Evolutionary conservation across 2,888 invertebrate species (phyloP).

Genomic region (Cheilosia pagana): DNA sequence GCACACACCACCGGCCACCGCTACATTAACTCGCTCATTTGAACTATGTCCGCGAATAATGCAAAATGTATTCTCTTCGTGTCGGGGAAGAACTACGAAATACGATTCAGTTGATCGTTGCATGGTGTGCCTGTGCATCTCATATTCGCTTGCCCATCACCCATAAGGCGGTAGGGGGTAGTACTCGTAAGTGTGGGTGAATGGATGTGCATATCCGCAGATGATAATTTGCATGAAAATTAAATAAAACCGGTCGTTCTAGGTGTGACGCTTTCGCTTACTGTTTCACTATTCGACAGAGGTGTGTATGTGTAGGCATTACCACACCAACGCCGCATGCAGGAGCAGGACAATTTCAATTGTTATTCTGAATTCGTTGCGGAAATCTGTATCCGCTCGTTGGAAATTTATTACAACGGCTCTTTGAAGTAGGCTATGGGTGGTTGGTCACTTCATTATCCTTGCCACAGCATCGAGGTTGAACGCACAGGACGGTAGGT

Average conservation of each 20-base stretch:
- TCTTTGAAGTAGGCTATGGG: conserved; percentile 63
- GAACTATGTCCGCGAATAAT: not conserved
- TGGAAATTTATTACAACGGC: conserved; percentile 73
- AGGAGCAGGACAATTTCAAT: conserved; percentile 71
- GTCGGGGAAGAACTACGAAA: too few relatives aligned
- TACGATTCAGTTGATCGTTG: not conserved
- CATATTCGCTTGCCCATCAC: not conserved
- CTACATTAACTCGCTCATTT: too few relatives aligned
- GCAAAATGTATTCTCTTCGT: not conserved
- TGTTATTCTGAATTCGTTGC: conserved; percentile 75
- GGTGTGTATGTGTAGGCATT: conserved; percentile 19
- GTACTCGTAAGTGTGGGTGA: not conserved
- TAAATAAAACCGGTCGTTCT: conserved; percentile 68
- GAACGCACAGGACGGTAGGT: conserved; percentile 49
- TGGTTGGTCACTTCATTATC: conserved; percentile 75
- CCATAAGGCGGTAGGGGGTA: not conserved
- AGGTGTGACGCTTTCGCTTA: conserved; percentile 66
- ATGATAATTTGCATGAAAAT: conserved; percentile 75
- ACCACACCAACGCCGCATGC: conserved; percentile 28
- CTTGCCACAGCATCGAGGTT: conserved; percentile 70
- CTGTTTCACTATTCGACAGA: conserved; percentile 43
- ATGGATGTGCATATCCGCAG: conserved; percentile 30
- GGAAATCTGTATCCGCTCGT: conserved; percentile 75
- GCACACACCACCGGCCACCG: too few relatives aligned
- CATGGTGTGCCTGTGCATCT: not conserved